phyloP scores from a whole-genome alignment of 2,113 vertebrate species.

The Neotragus pygmaeus region DNA sequence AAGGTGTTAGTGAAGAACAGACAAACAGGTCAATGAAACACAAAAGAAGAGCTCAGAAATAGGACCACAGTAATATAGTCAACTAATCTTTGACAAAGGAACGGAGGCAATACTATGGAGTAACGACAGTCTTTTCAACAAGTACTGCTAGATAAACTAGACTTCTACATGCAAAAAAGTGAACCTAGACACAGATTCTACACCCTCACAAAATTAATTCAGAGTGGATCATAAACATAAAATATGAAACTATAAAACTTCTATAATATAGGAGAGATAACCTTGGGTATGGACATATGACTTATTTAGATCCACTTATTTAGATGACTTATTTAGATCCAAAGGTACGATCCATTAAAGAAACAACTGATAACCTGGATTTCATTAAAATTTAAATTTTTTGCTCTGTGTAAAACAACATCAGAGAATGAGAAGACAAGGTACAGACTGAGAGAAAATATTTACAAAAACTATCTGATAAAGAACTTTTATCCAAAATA shows the following conservation, averaged over 20 bases:
- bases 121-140: neutral
- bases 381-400: neutral
- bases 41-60: neutral
- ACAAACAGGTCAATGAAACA: neutral
- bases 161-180: neutral
- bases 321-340: neutral
- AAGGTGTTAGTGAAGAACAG: neutral
- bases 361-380: neutral
- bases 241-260: neutral
- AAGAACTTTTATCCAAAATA: neutral
- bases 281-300: neutral
- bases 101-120: neutral
- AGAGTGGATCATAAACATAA: neutral
- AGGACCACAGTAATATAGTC: neutral
- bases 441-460: neutral
- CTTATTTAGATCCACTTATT: neutral
- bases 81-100: neutral
- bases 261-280: neutral
- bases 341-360: neutral
- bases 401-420: neutral
- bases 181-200: neutral
- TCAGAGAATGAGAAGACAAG: neutral
- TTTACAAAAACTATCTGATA: neutral
- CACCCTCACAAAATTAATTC: neutral
- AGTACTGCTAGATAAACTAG: neutral